Percentiles rank a stretch among this genome's conserved stretches.
These are phyloP conservation scores for Epizoanthus scotinus DNA, from an alignment of 92 coral and sea anemone species.

Conservation along the genomic window DNA sequence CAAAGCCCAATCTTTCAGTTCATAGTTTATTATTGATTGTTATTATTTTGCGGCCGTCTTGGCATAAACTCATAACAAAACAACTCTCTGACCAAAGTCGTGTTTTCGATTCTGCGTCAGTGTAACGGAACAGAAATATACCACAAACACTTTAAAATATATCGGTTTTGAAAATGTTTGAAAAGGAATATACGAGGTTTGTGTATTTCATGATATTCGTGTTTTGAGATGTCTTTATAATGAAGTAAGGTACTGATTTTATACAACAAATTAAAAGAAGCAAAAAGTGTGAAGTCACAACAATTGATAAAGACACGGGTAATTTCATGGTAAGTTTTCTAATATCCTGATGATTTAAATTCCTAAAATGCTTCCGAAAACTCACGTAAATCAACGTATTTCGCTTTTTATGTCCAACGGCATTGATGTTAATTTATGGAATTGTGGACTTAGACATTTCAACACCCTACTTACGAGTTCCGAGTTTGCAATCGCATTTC, in stretches of 20 bases:
- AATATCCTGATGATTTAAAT: background rate
- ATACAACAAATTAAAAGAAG: background rate
- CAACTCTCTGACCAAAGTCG: background rate
- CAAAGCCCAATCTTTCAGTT: background rate
- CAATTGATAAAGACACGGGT: background rate
- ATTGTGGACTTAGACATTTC: constrained; percentile 26
- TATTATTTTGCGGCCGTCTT: constrained; percentile 4
- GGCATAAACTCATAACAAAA: constrained; percentile 3
- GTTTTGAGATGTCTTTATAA: background rate
- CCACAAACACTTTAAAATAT: too few species aligned
- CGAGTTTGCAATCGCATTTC: constrained; percentile 18
- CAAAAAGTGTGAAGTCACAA: constrained; percentile 3
- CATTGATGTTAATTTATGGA: constrained; percentile 10
- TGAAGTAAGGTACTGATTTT: background rate
- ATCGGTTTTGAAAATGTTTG: background rate
- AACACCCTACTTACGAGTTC: constrained; percentile 31
- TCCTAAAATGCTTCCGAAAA: background rate
- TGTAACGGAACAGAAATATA: too few species aligned
- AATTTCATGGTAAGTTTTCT: background rate
- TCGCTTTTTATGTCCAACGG: background rate
- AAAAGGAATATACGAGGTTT: background rate
- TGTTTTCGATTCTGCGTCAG: constrained; percentile 1
- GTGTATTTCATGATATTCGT: background rate
- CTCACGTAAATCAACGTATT: constrained; percentile 15
- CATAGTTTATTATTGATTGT: background rate